These are phyloP conservation scores for Agrypnus murinus DNA, from an alignment of 2,888 invertebrate species.

Conservation along the genomic window DNA sequence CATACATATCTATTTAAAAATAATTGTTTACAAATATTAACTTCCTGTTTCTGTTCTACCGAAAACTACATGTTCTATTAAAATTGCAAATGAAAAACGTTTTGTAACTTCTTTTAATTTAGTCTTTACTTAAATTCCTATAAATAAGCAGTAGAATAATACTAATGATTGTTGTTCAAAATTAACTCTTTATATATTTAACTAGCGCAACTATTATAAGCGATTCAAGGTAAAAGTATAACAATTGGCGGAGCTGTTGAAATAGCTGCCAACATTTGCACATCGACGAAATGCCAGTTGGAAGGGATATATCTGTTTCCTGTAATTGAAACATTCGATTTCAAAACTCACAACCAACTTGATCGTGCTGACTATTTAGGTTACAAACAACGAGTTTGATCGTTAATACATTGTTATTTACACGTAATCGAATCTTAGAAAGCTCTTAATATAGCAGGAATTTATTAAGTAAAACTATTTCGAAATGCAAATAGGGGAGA, in stretches of 20 bases:
- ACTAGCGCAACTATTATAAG: constrained; percentile 16
- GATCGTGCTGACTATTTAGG: constrained; percentile 47
- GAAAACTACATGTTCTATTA: too few relatives aligned
- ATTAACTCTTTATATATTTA: constrained; percentile 1
- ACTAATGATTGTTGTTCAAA: background rate
- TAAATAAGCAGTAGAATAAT: too few relatives aligned
- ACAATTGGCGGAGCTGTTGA: constrained; percentile 46
- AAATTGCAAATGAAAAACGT: too few relatives aligned
- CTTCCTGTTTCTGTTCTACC: too few relatives aligned
- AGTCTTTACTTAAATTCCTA: too few relatives aligned
- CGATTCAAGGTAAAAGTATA: constrained; percentile 44
- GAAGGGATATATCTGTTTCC: constrained; percentile 47
- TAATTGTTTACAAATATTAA: too few relatives aligned
- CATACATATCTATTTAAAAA: too few relatives aligned
- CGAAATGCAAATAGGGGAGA: constrained; percentile 16
- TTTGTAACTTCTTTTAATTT: too few relatives aligned
- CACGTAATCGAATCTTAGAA: constrained; percentile 45
- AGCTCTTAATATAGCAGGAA: constrained; percentile 33
- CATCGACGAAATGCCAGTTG: constrained; percentile 44
- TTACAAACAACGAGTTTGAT: constrained; percentile 43
- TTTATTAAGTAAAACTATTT: constrained; percentile 37
- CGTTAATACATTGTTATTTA: constrained; percentile 48
- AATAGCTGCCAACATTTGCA: constrained; percentile 43
- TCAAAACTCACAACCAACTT: constrained; percentile 45
- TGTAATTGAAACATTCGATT: constrained; percentile 53